Evolutionary conservation across 2,888 invertebrate species (phyloP), one percentile per base, ranked within the genome.

Genomic region (Coenonympha arcania): DNA sequence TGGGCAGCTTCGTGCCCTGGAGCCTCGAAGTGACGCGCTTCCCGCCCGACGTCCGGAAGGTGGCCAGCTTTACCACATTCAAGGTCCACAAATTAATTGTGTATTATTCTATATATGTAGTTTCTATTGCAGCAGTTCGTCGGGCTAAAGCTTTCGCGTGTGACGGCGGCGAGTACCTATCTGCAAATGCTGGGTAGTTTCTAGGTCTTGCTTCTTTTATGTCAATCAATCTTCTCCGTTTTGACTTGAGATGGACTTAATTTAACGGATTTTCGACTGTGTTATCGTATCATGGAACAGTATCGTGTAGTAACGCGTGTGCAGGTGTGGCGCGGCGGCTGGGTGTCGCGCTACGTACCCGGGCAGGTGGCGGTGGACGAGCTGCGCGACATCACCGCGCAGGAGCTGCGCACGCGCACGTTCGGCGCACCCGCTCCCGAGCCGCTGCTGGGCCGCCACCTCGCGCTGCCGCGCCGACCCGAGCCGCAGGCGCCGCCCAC

Each of bases 31-130:
- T 85, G n/a, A 62, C 80, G 13, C 87, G 89, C 28, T 76, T 91
- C 57, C 95, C 95, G 3, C 90, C 91, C 0, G 95, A 95, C 70
- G 88, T 95, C 6, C 85, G 87, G 59, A 89, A 92, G 69, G 88
- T 90, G 18, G 92, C 91, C 54, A 94, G 94, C 63, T 92, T 89
- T 43, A 93, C 93, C 15, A 94, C 94, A 0, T 83, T 93, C 46
- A 91, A 92, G 79, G 94, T 92, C 6, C 3, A 15, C 30, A 1
- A 13, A 26, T 3, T 2, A 3, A n/a, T 8, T 24, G 3, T 5
- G 24, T 4, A 5, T 24, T 8, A 6, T 26, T n/a, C n/a, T n/a
- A n/a, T n/a, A n/a, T n/a, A n/a, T n/a, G n/a, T n/a, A n/a, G n/a
- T n/a, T n/a, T n/a, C n/a, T n/a, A n/a, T n/a, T n/a, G n/a, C n/a